These are phyloP conservation scores for Zosterops hypoxanthus DNA, from an alignment of 2,113 vertebrate species.

Conservation along the genomic window DNA sequence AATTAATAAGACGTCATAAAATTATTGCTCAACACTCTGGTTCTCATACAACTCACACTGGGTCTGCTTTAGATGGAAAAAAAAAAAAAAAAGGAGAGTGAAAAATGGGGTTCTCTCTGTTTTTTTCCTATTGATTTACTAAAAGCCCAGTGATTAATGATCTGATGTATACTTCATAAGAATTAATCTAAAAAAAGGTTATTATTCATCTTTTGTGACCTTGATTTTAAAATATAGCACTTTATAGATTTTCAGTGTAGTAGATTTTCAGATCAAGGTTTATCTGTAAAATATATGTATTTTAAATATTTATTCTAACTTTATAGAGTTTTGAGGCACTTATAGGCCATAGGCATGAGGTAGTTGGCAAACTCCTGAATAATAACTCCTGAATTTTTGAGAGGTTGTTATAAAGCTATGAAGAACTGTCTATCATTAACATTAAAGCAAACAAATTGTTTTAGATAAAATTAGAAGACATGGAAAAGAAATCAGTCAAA, in stretches of 20 bases:
- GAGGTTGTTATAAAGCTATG: background rate
- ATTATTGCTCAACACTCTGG: background rate
- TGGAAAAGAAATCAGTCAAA: background rate
- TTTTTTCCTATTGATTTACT: background rate
- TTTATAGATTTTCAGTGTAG: background rate
- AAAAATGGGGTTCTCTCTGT: background rate
- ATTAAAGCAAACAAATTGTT: background rate
- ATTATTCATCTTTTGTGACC: background rate
- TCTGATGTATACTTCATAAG: background rate
- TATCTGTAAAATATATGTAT: background rate
- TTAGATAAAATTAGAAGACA: background rate
- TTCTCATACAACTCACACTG: background rate
- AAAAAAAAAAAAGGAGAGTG: background rate
- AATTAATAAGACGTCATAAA: background rate
- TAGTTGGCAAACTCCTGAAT: background rate
- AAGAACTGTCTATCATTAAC: conserved; percentile 9
- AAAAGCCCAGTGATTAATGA: background rate
- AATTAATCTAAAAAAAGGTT: background rate
- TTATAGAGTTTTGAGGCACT: background rate
- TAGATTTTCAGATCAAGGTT: background rate
- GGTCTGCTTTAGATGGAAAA: background rate
- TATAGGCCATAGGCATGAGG: background rate
- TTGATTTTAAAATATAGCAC: background rate
- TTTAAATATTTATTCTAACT: background rate
- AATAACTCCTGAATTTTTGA: background rate